Evolutionary conservation across 1,140 invertebrate species (phyloP).

Genomic region (Drosophila pandora): DNA sequence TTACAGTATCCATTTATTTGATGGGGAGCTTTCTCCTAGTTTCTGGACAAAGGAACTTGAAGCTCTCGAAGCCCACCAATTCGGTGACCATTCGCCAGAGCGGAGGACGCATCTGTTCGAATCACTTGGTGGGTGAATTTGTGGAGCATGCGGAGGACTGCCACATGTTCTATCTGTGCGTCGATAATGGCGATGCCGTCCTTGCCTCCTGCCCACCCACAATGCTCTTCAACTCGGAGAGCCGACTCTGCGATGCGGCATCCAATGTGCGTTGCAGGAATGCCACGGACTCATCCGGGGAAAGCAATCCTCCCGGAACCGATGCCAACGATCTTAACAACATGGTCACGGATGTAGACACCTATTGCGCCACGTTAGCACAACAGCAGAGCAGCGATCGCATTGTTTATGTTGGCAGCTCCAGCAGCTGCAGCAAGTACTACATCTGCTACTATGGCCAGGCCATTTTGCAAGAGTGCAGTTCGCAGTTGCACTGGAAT

Average conservation of each 20-base stretch:
- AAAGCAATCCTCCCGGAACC: neutral
- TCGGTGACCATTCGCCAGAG: constrained; percentile 71
- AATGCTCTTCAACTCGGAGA: constrained; percentile 72
- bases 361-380: constrained; percentile 52
- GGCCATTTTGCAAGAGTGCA: constrained; percentile 72
- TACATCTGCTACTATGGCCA: constrained; percentile 80
- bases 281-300: constrained; percentile 3
- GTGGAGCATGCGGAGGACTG: constrained; percentile 70
- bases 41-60: constrained; percentile 15
- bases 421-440: constrained; percentile 61
- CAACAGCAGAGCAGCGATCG: constrained; percentile 47
- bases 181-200: constrained; percentile 70
- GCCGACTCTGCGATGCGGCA: constrained; percentile 66
- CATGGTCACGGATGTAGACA: constrained; percentile 56
- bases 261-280: constrained; percentile 63
- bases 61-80: constrained; percentile 56
- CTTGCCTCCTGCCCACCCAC: constrained; percentile 69
- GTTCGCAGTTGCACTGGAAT: constrained; percentile 74
- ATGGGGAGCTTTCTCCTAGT: constrained; percentile 1
- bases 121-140: constrained; percentile 67
- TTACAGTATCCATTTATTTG: constrained; percentile 2
- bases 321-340: constrained; percentile 40
- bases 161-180: constrained; percentile 69
- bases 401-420: constrained; percentile 72
- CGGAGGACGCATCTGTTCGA: constrained; percentile 44